A percentile compares a stretch with the other conserved stretches of the same genome.
These are phyloP conservation scores for Automeris io DNA, from an alignment of 2,888 invertebrate species.

Conservation along the genomic window DNA sequence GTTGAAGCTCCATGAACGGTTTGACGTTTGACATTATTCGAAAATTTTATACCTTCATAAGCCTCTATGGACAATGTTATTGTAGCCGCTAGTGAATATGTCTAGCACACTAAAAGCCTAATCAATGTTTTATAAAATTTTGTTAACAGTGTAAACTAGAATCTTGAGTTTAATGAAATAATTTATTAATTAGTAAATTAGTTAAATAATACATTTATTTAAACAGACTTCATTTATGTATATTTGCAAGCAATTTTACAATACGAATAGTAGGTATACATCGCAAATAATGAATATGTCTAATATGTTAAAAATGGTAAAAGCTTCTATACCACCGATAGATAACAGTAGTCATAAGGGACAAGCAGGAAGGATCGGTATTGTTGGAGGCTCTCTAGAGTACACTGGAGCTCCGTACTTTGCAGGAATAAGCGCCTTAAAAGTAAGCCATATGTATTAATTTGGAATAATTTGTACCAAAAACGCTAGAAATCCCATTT, in stretches of 20 bases:
- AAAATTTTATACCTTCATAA: too few relatives aligned
- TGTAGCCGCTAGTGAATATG: too few relatives aligned
- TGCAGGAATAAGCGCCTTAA: slow-evolving; percentile 92
- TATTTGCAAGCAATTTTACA: too few relatives aligned
- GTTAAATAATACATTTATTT: too few relatives aligned
- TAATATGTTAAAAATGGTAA: slow-evolving; percentile 34
- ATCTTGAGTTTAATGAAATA: not conserved
- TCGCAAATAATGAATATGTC: slow-evolving; percentile 28
- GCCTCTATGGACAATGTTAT: too few relatives aligned
- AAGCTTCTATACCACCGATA: slow-evolving; percentile 78
- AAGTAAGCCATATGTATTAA: slow-evolving; percentile 49
- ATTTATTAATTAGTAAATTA: not conserved
- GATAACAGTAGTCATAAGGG: slow-evolving; percentile 87
- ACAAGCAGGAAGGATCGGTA: slow-evolving; percentile 92
- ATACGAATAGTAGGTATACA: not conserved
- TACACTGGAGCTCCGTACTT: slow-evolving; percentile 99
- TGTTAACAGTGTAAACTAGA: not conserved
- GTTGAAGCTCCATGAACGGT: too few relatives aligned
- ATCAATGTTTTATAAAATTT: too few relatives aligned
- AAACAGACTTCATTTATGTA: too few relatives aligned
- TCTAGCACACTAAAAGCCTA: too few relatives aligned
- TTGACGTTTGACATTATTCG: too few relatives aligned
- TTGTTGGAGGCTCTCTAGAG: slow-evolving; percentile 96
- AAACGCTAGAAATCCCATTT: too few relatives aligned
- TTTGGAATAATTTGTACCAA: not conserved